Conservation (phyloP, 2,113 vertebrate species). For the Dolichotis patagonum region DNA sequence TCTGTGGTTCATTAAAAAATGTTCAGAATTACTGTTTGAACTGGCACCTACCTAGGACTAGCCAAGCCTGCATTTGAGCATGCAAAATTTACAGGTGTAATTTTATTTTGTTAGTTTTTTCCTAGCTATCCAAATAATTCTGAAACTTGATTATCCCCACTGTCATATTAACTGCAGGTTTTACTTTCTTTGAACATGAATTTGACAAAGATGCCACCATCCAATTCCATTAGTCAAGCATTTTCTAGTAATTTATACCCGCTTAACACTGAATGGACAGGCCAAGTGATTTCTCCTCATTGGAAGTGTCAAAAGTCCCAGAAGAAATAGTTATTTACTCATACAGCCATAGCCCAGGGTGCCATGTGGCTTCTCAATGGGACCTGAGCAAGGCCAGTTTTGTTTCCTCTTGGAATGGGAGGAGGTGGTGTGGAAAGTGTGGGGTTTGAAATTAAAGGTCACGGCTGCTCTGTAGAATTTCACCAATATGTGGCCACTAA, state of each 20-base stretch:
- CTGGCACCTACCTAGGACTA: neutral
- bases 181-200: neutral
- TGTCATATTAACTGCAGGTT: neutral
- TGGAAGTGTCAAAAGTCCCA: neutral
- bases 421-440: neutral
- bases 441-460: neutral
- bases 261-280: neutral
- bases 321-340: neutral
- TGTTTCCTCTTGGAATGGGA: fast-evolving
- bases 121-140: neutral
- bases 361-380: neutral
- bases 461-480: neutral
- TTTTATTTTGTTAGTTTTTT: neutral
- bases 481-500: neutral
- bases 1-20: neutral
- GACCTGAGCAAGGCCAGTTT: neutral
- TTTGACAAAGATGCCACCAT: neutral
- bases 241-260: neutral
- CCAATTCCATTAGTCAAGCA: neutral
- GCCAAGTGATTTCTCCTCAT: neutral
- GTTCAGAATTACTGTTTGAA: neutral
- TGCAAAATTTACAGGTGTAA: neutral
- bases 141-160: neutral
- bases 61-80: neutral
- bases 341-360: neutral